phyloP scores from a whole-genome alignment of 2,797 vertebrate genomes.

The Pelochelys cantorii region DNA sequence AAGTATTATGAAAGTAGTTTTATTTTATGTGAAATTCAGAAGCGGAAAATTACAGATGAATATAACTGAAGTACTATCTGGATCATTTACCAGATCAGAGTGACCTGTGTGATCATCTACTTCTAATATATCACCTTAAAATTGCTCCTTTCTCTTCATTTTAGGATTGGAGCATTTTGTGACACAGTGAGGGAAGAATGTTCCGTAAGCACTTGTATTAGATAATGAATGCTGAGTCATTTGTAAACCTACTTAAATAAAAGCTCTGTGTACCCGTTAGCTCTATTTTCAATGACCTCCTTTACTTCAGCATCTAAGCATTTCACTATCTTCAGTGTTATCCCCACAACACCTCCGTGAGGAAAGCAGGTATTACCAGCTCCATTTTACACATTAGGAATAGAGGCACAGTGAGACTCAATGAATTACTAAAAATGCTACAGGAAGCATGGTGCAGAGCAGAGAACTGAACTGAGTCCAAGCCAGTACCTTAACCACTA shows the following conservation, averaged over 20 bases:
- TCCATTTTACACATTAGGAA: not conserved
- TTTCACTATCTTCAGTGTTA: not conserved
- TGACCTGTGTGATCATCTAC: not conserved
- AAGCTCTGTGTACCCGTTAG: not conserved
- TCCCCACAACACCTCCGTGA: not conserved
- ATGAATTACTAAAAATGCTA: not conserved
- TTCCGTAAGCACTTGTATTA: not conserved
- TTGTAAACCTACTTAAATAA: not conserved
- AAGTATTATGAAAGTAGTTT: not conserved
- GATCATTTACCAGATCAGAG: slow-evolving; percentile 24
- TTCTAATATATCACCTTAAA: slow-evolving; percentile 12
- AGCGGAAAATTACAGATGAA: not conserved
- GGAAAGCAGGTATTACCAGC: not conserved
- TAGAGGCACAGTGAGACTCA: not conserved
- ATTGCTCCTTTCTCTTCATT: not conserved
- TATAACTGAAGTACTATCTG: not conserved
- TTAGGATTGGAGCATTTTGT: not conserved
- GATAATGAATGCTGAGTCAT: not conserved
- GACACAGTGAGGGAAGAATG: not conserved
- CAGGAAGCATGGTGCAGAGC: not conserved
- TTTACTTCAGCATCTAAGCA: too few relatives aligned
- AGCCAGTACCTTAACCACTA: not conserved
- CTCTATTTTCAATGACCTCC: not conserved
- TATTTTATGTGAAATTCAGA: not conserved
- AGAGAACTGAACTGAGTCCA: not conserved